Evolutionary conservation across 2,797 vertebrate genomes (phyloP).

Genomic region (Hypotaenidia okinawae): DNA sequence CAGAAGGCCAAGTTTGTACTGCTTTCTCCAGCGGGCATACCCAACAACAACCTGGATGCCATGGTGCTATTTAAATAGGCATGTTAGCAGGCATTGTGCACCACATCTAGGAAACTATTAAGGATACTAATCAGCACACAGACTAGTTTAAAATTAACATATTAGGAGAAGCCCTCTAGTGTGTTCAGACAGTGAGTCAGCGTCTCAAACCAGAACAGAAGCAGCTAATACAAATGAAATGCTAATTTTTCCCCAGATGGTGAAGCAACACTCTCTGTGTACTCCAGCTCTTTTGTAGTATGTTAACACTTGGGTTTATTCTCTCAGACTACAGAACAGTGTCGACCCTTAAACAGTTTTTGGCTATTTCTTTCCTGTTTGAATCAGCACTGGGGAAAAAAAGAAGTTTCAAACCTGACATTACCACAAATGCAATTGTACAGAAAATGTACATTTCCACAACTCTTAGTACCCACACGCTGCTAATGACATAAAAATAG

Average conservation of each 20-base stretch:
- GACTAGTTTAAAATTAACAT: constrained; percentile 45
- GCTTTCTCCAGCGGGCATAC: neutral
- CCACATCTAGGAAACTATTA: constrained; percentile 20
- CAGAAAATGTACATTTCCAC: neutral
- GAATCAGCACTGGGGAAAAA: constrained; percentile 4
- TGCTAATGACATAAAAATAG: constrained; percentile 29
- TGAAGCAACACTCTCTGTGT: constrained; percentile 50
- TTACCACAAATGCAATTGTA: neutral
- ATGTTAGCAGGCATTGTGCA: neutral
- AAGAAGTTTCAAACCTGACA: constrained; percentile 32
- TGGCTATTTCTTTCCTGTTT: neutral
- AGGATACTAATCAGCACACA: constrained; percentile 32
- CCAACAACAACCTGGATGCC: neutral
- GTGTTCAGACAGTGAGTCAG: constrained; percentile 69
- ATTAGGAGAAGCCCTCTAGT: constrained; percentile 53
- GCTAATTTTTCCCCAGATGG: constrained; percentile 73
- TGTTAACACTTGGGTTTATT: constrained; percentile 54
- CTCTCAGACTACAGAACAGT: constrained; percentile 25
- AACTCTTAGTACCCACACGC: neutral
- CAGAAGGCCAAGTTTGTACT: neutral
- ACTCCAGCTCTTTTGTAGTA: constrained; percentile 61
- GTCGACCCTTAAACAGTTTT: neutral
- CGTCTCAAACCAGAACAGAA: constrained; percentile 68
- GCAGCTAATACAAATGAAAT: constrained; percentile 76
- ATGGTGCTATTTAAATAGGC: neutral